Base-by-base conservation (phyloP, 2,113 vertebrate genomes). In the Anhinga rufa region DNA sequence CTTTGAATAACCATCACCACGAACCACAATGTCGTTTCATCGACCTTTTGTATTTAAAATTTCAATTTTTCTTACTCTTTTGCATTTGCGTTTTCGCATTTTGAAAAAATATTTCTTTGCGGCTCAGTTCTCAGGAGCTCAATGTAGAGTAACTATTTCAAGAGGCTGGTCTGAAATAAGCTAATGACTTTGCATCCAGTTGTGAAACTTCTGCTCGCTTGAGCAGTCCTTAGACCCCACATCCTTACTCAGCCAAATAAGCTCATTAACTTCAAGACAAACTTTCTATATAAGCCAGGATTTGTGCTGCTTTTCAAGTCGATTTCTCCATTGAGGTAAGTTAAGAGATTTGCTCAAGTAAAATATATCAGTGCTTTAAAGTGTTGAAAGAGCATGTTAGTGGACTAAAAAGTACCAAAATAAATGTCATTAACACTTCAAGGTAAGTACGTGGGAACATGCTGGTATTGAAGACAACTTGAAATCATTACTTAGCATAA, bases 231-330 rank as follows among this genome's bases (percentile, higher is more conserved):
- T 81, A 78, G 80, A 66, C 66, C 66, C 64, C 78, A 62, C 68
- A 83, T 82, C 91, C 75, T 85, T 81, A 68, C 74, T 78, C 61
- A 58, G 75, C 78, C 94, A 97, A 95, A 95, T 94, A 97, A 95
- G 84, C 87, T 95, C 75, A 94, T 97, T 96, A 94, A 86, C 91
- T 96, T 97, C 78, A 86, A 95, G 82, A 91, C 77, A 89, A 96
- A 95, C 87, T 95, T 96, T 69, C 74, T 90, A 11, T 74, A 57
- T 93, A 52, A 95, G 84, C 82, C 94, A 95, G 93, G 89, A 91
- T 96, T 97, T 96, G 94, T 88, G 87, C 94, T 97, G 89, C 94
- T 97, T 95, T 97, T 97, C 97, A 94, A 96, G 91, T 88, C 58
- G 71, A 66, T 97, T 96, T 96, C 78, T 85, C 82, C 91, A 92